Percentiles rank a stretch among this genome's conserved stretches.
Conservation (phyloP, 64 coral and sea anemone genomes). For the Platygyra sinensis region DNA sequence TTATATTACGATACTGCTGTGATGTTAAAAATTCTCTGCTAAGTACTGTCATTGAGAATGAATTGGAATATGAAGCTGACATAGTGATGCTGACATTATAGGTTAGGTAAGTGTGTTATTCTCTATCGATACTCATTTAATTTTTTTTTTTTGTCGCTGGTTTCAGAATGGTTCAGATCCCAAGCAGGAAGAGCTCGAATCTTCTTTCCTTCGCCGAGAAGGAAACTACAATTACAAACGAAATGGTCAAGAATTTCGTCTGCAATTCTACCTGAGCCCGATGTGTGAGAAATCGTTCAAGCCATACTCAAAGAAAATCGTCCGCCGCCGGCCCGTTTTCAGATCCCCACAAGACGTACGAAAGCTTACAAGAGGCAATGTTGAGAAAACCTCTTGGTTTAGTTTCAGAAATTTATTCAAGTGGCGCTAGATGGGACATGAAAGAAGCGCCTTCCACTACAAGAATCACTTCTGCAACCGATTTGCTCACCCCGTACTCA, state of each 20-base stretch:
- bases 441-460: neutral
- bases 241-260: slow-evolving; percentile 62
- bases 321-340: slow-evolving; percentile 57
- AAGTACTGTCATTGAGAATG: too few relatives aligned
- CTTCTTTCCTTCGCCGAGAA: slow-evolving; percentile 69
- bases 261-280: slow-evolving; percentile 84
- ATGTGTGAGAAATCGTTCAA: slow-evolving; percentile 88
- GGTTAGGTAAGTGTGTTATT: too few relatives aligned
- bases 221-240: slow-evolving; percentile 71
- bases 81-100: too few relatives aligned
- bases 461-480: neutral
- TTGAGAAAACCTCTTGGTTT: slow-evolving; percentile 13
- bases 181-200: slow-evolving; percentile 79
- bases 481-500: neutral
- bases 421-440: neutral
- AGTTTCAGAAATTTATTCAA: neutral
- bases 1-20: too few relatives aligned
- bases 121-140: neutral
- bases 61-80: too few relatives aligned
- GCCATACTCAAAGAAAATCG: slow-evolving; percentile 57
- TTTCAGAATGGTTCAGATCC: slow-evolving; percentile 43
- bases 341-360: slow-evolving; percentile 41
- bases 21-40: too few relatives aligned
- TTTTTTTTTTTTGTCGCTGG: neutral
- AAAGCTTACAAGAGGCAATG: neutral